phyloP scores from a whole-genome alignment of 1,140 invertebrate species.

The Tetraneura akinire region DNA sequence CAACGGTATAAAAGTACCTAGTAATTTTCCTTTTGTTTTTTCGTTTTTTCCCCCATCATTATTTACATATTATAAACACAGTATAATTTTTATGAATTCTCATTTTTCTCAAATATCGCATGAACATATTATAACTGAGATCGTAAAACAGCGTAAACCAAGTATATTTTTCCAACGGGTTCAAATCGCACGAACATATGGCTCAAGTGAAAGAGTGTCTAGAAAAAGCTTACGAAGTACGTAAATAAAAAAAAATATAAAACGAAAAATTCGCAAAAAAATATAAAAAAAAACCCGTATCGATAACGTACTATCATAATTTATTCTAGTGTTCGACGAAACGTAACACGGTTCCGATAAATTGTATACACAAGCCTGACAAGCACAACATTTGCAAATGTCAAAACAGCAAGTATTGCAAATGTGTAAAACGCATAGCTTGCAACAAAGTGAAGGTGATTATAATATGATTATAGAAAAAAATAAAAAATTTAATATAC shows the following conservation, averaged over 20 bases:
- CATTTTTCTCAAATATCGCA: background rate
- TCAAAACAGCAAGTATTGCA: background rate
- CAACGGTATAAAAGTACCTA: too few species aligned
- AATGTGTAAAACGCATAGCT: background rate
- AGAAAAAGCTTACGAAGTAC: constrained; percentile 1
- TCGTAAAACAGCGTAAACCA: too few species aligned
- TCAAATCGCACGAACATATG: background rate
- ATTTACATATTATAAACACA: too few species aligned
- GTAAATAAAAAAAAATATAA: background rate
- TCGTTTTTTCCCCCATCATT: too few species aligned
- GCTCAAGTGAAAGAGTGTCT: constrained; percentile 12
- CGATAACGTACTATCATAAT: too few species aligned
- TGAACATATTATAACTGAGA: background rate
- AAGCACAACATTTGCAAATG: background rate
- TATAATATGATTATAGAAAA: too few species aligned
- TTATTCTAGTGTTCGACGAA: background rate
- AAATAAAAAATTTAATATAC: too few species aligned
- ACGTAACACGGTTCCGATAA: background rate
- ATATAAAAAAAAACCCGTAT: background rate
- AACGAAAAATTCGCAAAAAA: background rate
- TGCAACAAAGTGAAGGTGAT: background rate
- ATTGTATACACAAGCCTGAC: background rate
- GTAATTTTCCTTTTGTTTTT: too few species aligned
- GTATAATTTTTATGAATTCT: too few species aligned
- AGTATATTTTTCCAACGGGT: too few species aligned